Percentiles rank a stretch among this genome's conserved stretches.
These are phyloP conservation scores for Zootermopsis nevadensis DNA, from an alignment of 2,888 invertebrate genomes.

Conservation along the genomic window DNA sequence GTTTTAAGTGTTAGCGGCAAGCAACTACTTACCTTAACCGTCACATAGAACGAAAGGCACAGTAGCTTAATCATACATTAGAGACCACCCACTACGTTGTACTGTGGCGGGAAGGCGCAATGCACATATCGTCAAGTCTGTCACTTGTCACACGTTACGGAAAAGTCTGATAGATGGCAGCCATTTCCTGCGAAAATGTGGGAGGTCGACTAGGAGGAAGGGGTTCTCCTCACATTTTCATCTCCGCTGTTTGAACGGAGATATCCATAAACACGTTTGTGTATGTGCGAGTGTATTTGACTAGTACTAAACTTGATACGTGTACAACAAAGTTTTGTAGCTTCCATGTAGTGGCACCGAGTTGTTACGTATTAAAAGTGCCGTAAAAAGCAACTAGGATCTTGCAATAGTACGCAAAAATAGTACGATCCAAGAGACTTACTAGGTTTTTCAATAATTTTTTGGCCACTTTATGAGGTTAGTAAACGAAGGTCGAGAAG, in stretches of 20 bases:
- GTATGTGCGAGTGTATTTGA: background rate
- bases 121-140: slow-evolving; percentile 55
- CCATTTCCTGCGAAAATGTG: slow-evolving; percentile 59
- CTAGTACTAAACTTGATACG: background rate
- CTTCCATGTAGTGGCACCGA: too few species aligned
- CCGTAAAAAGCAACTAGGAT: too few species aligned
- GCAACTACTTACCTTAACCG: too few species aligned
- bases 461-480: too few species aligned
- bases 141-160: slow-evolving; percentile 54
- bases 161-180: slow-evolving; percentile 62
- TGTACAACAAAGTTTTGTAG: background rate
- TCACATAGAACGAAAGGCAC: too few species aligned
- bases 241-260: background rate
- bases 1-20: too few species aligned
- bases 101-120: background rate
- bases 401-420: too few species aligned
- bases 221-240: background rate
- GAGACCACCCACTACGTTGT: background rate
- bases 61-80: too few species aligned
- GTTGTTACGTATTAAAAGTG: too few species aligned
- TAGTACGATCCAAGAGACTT: too few species aligned
- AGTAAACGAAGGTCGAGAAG: too few species aligned
- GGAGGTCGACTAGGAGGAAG: background rate
- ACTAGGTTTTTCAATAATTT: too few species aligned
- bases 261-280: background rate